phyloP scores from a whole-genome alignment of 2,113 vertebrate genomes.

The Casuarius casuarius region DNA sequence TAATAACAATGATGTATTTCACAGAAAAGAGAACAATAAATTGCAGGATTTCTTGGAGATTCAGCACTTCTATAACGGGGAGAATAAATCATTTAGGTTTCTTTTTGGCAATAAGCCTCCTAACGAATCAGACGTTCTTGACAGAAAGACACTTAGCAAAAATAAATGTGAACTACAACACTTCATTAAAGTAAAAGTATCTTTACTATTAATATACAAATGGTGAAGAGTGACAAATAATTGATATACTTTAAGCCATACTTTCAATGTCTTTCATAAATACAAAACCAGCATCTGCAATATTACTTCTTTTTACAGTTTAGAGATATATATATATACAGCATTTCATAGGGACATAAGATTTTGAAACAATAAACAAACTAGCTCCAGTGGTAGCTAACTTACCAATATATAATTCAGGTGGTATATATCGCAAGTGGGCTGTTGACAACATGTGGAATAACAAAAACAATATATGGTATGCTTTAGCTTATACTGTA shows the following conservation, averaged over 20 bases:
- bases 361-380: constrained; percentile 76
- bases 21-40: constrained; percentile 29
- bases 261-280: constrained; percentile 84
- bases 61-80: background rate
- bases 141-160: constrained; percentile 42
- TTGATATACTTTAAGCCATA: constrained; percentile 83
- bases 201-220: constrained; percentile 88
- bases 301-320: constrained; percentile 82
- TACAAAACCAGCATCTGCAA: constrained; percentile 84
- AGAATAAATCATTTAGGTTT: background rate
- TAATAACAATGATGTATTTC: constrained; percentile 5
- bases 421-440: constrained; percentile 61
- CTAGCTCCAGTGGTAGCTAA: constrained; percentile 62
- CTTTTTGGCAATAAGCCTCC: background rate
- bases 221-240: constrained; percentile 84
- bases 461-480: constrained; percentile 63
- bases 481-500: constrained; percentile 68
- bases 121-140: constrained; percentile 20
- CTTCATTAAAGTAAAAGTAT: constrained; percentile 85
- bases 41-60: background rate
- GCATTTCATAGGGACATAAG: constrained; percentile 79
- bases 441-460: constrained; percentile 45
- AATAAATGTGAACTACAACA: constrained; percentile 75
- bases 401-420: constrained; percentile 68
- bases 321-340: constrained; percentile 80